Percentiles rank a stretch among this genome's conserved stretches.
Evolutionary conservation across 2,797 vertebrate genomes (phyloP).

Genomic region (Acridotheres tristis): DNA sequence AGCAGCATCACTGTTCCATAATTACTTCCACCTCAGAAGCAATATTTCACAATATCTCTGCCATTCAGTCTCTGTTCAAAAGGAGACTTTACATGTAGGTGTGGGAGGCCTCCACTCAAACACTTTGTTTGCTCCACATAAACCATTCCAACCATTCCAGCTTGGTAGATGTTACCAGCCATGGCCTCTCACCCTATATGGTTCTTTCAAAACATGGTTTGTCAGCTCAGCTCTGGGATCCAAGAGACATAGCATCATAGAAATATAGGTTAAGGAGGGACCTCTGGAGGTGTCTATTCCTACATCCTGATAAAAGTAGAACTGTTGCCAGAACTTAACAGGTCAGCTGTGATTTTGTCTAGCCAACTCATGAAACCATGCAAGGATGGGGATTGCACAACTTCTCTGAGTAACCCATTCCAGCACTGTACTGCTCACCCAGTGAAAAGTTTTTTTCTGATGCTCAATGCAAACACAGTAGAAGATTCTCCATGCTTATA

Average conservation of each 20-base stretch:
- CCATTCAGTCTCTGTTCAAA: not conserved
- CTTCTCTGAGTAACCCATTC: not conserved
- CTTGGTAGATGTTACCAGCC: not conserved
- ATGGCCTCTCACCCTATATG: not conserved
- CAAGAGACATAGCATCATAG: not conserved
- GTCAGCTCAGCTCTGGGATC: not conserved
- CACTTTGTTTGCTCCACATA: not conserved
- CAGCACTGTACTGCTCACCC: not conserved
- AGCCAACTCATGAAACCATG: not conserved
- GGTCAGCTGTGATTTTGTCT: constrained; percentile 13
- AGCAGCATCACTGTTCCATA: fast-evolving
- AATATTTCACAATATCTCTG: not conserved
- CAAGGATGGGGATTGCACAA: not conserved
- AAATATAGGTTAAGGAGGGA: not conserved
- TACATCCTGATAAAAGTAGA: not conserved
- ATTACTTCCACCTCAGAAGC: not conserved
- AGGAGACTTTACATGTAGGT: not conserved
- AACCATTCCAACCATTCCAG: not conserved
- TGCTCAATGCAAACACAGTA: not conserved
- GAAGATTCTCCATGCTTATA: not conserved
- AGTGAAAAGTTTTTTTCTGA: not conserved
- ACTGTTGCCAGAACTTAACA: not conserved
- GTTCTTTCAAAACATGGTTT: not conserved
- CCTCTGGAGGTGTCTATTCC: not conserved
- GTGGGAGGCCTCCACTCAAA: not conserved